Evolutionary conservation across 2,797 vertebrate genomes (phyloP).

Genomic region (Sebastolobus alascanus): DNA sequence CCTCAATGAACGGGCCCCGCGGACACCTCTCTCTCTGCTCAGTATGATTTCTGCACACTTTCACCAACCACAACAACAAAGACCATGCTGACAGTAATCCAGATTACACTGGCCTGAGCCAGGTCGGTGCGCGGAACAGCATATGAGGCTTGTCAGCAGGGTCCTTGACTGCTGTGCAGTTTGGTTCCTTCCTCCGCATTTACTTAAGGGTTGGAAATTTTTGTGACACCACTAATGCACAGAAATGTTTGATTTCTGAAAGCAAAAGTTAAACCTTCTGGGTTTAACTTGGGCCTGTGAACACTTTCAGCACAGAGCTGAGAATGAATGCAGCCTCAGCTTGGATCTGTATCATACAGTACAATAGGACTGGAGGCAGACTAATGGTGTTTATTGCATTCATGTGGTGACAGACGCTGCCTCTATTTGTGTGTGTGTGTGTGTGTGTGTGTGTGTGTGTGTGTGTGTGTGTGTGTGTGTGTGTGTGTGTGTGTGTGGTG

Average conservation of each 20-base stretch:
- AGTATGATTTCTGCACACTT: constrained; percentile 33
- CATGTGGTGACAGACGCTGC: constrained; percentile 45
- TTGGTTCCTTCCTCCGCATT: constrained; percentile 22
- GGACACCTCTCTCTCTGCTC: constrained; percentile 32
- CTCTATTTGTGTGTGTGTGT: constrained; percentile 11
- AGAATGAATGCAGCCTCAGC: constrained; percentile 22
- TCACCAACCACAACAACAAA: constrained; percentile 41
- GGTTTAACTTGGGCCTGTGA: constrained; percentile 24
- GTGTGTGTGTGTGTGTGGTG: background rate
- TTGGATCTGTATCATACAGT: constrained; percentile 40
- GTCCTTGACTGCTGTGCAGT: constrained; percentile 12
- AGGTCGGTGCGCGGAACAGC: constrained; percentile 4
- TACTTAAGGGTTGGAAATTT: constrained; percentile 21
- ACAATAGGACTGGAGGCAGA: constrained; percentile 37
- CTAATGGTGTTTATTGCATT: constrained; percentile 39
- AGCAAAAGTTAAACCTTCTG: constrained; percentile 21
- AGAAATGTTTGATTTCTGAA: constrained; percentile 16
- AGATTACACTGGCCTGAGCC: constrained; percentile 43
- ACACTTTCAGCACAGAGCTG: constrained; percentile 32
- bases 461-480: too few relatives aligned
- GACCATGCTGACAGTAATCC: constrained; percentile 54
- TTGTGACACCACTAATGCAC: constrained; percentile 22
- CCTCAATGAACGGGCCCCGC: constrained; percentile 29
- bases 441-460: too few relatives aligned
- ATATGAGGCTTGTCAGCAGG: constrained; percentile 24